A percentile compares a stretch with the other conserved stretches of the same genome.
Conservation (phyloP, 2,888 invertebrate genomes). For the Phasia obesa region DNA sequence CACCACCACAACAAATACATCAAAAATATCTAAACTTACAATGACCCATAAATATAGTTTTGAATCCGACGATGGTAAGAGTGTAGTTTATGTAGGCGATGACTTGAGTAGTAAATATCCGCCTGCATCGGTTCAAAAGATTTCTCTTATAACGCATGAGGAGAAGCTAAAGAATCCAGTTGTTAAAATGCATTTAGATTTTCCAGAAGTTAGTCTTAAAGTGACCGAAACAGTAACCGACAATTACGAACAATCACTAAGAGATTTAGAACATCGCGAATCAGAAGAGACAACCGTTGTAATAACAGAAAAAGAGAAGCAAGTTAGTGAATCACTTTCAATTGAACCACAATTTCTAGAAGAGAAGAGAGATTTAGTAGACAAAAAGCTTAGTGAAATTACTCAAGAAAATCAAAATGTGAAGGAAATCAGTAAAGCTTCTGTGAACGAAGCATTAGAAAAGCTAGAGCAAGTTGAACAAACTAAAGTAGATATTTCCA, state of each 20-base stretch:
- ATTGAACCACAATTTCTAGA: neutral
- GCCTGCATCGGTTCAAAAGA: conserved; percentile 81
- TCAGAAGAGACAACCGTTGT: conserved; percentile 60
- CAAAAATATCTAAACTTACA: conserved; percentile 76
- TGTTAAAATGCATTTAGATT: conserved; percentile 86
- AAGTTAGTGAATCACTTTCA: too few relatives aligned
- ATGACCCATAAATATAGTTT: conserved; percentile 78
- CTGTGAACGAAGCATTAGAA: conserved; percentile 27
- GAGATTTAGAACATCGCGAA: conserved; percentile 70
- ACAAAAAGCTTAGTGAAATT: conserved; percentile 16
- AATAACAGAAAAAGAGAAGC: conserved; percentile 21
- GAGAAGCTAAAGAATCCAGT: conserved; percentile 87
- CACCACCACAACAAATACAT: conserved; percentile 73
- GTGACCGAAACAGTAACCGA: conserved; percentile 80
- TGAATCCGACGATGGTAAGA: conserved; percentile 78
- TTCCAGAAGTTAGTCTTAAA: conserved; percentile 80
- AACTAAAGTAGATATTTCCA: conserved; percentile 4
- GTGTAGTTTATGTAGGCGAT: conserved; percentile 79
- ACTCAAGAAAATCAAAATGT: conserved; percentile 4
- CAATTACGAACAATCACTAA: conserved; percentile 74
- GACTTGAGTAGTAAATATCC: conserved; percentile 77
- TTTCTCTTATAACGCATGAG: conserved; percentile 89
- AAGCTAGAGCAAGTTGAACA: conserved; percentile 4
- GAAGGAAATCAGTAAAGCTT: neutral
- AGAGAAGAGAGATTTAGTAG: neutral